Evolutionary conservation across 1,140 invertebrate species (phyloP).

Genomic region (Harlomillsia oculata): DNA sequence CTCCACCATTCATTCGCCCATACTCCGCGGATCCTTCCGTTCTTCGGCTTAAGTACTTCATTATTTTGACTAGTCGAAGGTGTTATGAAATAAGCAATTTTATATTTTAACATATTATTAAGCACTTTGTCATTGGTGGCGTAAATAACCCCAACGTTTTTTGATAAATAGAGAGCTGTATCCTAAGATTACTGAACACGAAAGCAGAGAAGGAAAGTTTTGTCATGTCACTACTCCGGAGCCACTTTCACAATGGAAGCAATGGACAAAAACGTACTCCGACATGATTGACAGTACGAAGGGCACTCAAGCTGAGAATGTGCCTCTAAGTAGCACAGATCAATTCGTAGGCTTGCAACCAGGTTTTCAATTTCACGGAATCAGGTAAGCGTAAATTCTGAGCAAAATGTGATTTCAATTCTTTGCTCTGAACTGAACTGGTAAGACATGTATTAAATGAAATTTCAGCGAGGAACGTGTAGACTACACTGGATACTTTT

Average conservation of each 20-base stretch:
- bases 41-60: constrained; percentile 59
- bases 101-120: constrained; percentile 3
- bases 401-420: background rate
- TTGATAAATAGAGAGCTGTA: constrained; percentile 50
- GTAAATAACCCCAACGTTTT: background rate
- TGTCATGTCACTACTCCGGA: constrained; percentile 47
- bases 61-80: constrained; percentile 58
- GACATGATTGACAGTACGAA: too few relatives aligned
- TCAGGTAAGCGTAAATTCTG: background rate
- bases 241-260: background rate
- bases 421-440: background rate
- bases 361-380: constrained; percentile 11
- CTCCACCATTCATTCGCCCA: constrained; percentile 7
- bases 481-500: constrained; percentile 66
- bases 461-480: constrained; percentile 51
- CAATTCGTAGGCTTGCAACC: background rate
- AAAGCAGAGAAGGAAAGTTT: constrained; percentile 56
- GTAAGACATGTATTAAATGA: background rate
- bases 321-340: background rate
- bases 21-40: constrained; percentile 39
- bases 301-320: too few relatives aligned
- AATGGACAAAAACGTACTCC: too few relatives aligned
- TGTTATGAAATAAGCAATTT: too few relatives aligned
- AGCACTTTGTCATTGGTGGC: background rate
- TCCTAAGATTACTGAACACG: constrained; percentile 52